These are phyloP conservation scores for Zeus faber DNA, from an alignment of 2,113 vertebrate genomes.

Conservation along the genomic window DNA sequence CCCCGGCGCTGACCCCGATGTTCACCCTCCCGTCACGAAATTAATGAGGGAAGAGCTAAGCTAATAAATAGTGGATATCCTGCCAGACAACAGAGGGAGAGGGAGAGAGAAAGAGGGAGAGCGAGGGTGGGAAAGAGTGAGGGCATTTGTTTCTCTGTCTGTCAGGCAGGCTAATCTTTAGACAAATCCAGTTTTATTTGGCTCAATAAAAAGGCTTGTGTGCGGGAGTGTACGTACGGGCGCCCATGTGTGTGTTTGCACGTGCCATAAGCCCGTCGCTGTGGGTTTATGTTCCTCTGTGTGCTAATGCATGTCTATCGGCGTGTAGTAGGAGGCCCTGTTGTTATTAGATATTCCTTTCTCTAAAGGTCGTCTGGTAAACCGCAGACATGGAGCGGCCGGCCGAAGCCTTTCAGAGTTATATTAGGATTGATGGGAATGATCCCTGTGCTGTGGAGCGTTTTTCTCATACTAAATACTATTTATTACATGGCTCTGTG, in stretches of 20 bases:
- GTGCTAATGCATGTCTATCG: not conserved
- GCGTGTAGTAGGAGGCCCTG: constrained; percentile 16
- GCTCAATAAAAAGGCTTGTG: constrained; percentile 5
- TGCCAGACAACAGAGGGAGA: constrained; percentile 8
- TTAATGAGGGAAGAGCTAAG: constrained; percentile 18
- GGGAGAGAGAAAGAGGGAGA: not conserved
- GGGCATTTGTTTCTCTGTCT: constrained; percentile 3
- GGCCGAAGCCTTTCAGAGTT: too few relatives aligned
- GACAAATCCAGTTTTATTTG: constrained; percentile 17
- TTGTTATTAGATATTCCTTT: constrained; percentile 6
- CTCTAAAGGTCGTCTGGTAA: too few relatives aligned
- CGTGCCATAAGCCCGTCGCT: not conserved
- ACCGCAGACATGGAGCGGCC: too few relatives aligned
- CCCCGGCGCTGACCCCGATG: constrained; percentile 1
- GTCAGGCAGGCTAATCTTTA: constrained; percentile 5
- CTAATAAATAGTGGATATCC: constrained; percentile 36
- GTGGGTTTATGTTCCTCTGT: not conserved
- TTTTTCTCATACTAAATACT: too few relatives aligned
- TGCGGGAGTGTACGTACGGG: not conserved
- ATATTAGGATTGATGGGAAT: too few relatives aligned
- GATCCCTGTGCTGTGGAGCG: too few relatives aligned
- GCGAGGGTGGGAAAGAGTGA: not conserved
- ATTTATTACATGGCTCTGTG: too few relatives aligned
- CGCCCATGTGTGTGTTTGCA: not conserved
- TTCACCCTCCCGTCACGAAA: constrained; percentile 6